These are phyloP conservation scores for Trematomus loennbergii DNA, from an alignment of 2,113 vertebrate genomes.

Conservation along the genomic window DNA sequence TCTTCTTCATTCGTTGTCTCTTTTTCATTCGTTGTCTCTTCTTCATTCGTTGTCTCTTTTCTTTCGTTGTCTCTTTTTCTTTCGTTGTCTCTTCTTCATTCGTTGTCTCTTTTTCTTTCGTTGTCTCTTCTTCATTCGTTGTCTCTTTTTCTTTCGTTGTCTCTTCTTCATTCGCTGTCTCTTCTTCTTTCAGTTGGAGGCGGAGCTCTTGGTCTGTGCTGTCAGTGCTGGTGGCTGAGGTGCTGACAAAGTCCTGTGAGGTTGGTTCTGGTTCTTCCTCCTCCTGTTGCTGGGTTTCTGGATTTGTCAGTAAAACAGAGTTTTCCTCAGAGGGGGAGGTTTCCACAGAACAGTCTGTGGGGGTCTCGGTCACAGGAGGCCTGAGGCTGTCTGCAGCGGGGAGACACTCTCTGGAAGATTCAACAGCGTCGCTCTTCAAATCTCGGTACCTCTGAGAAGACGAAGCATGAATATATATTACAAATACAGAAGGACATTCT, in stretches of 20 bases:
- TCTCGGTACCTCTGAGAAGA: constrained; percentile 73
- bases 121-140: too few relatives aligned
- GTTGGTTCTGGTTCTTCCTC: constrained; percentile 21
- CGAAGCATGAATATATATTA: constrained; percentile 5
- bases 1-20: too few relatives aligned
- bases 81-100: background rate
- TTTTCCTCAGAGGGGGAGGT: constrained; percentile 9
- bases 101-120: too few relatives aligned
- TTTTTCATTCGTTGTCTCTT: too few relatives aligned
- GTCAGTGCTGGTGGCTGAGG: constrained; percentile 23
- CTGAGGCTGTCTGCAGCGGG: constrained; percentile 27
- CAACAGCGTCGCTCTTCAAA: constrained; percentile 48
- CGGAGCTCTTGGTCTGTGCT: constrained; percentile 26
- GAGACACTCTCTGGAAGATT: constrained; percentile 29
- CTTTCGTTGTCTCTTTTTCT: too few relatives aligned
- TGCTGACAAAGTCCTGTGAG: constrained; percentile 15
- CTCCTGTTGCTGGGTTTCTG: constrained; percentile 18
- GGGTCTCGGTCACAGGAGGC: constrained; percentile 19
- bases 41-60: too few relatives aligned
- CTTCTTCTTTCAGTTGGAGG: constrained; percentile 12
- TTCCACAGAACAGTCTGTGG: constrained; percentile 37
- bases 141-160: too few relatives aligned
- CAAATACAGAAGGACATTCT: background rate
- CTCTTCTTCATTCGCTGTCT: background rate
- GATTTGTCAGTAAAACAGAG: background rate